These are phyloP conservation scores for Thereva unica DNA, from an alignment of 2,888 invertebrate genomes.

Conservation along the genomic window DNA sequence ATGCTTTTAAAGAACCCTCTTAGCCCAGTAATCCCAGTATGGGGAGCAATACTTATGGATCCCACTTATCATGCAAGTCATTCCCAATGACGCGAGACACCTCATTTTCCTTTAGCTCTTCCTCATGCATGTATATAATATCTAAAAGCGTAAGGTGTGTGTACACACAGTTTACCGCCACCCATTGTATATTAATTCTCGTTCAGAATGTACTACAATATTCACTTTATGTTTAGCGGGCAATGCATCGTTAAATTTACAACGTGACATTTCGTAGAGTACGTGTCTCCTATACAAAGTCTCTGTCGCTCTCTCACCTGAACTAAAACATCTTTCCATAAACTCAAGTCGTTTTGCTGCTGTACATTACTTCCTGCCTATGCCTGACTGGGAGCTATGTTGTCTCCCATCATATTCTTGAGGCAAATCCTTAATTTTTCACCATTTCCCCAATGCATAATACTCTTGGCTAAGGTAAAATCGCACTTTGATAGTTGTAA, in stretches of 20 bases:
- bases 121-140: too few species aligned
- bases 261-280: constrained; percentile 24
- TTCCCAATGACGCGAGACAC: too few species aligned
- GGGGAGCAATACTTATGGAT: too few species aligned
- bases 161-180: neutral
- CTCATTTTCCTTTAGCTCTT: too few species aligned
- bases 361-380: neutral
- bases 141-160: too few species aligned
- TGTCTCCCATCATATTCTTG: too few species aligned
- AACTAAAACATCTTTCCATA: constrained; percentile 1
- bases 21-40: too few species aligned
- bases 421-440: neutral
- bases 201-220: constrained; percentile 13
- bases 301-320: neutral
- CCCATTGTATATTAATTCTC: constrained; percentile 7
- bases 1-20: too few species aligned
- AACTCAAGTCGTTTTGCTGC: constrained; percentile 9
- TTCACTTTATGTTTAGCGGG: constrained; percentile 28
- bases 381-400: neutral
- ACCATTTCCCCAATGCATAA: neutral
- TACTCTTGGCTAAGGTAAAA: neutral
- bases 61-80: too few species aligned
- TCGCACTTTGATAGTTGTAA: constrained; percentile 16
- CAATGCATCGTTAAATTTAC: constrained; percentile 34
- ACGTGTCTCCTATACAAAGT: constrained; percentile 12